Conservation (phyloP, 2,113 vertebrate species). For the Onychostoma macrolepis region DNA sequence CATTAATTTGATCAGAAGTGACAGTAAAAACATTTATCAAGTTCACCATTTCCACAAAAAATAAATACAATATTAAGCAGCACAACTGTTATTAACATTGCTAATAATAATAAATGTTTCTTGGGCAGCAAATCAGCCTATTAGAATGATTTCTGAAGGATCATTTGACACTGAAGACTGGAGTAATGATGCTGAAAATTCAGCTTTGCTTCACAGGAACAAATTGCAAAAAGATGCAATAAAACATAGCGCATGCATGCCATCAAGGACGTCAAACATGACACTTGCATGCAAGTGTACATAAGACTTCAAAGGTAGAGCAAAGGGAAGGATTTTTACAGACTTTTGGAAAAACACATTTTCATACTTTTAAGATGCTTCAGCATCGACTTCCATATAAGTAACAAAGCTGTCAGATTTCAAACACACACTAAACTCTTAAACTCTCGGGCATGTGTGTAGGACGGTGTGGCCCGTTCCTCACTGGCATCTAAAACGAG, state of each 20-base stretch:
- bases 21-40: no score
- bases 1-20: no score
- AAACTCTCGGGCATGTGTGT: neutral
- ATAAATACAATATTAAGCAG: no score
- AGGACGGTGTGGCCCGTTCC: neutral
- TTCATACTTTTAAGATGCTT: neutral
- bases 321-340: neutral
- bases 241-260: neutral
- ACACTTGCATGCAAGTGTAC: neutral
- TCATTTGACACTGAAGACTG: neutral
- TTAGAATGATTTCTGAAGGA: neutral
- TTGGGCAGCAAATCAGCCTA: neutral
- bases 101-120: no score
- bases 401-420: conserved; percentile 5
- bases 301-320: neutral
- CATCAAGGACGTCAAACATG: neutral
- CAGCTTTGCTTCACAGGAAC: neutral
- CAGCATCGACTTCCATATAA: neutral
- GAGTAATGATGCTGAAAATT: neutral
- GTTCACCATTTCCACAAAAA: no score
- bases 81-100: no score
- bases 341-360: neutral
- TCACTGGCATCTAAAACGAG: neutral
- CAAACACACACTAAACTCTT: neutral
- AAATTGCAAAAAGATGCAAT: neutral